Evolutionary conservation across 2,113 vertebrate species (phyloP).

Genomic region (Tichodroma muraria): DNA sequence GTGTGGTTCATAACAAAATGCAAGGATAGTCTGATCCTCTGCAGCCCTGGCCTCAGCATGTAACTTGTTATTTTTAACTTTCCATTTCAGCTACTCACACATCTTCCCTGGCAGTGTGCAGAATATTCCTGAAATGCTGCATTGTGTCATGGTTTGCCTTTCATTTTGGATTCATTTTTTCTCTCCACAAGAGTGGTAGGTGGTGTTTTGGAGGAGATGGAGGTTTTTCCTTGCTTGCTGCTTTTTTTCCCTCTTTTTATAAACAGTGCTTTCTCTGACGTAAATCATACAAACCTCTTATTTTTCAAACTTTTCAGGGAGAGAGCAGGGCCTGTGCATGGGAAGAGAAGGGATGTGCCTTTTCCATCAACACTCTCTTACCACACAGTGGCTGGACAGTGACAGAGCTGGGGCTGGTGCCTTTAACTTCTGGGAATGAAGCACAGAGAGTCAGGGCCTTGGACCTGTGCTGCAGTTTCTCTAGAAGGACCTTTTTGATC

Average conservation of each 20-base stretch:
- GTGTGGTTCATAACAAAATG: not conserved
- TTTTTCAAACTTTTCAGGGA: not conserved
- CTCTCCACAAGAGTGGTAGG: not conserved
- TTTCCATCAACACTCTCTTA: not conserved
- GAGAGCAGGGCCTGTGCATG: not conserved
- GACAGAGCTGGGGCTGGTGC: not conserved
- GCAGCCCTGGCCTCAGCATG: not conserved
- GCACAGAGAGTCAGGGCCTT: not conserved
- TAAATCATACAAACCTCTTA: not conserved
- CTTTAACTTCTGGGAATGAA: not conserved
- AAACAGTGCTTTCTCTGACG: not conserved
- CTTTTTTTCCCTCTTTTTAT: not conserved
- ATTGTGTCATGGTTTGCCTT: not conserved
- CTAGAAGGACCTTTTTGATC: not conserved
- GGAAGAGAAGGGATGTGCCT: not conserved
- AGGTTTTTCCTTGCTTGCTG: not conserved
- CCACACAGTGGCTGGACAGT: not conserved
- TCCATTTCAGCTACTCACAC: not conserved
- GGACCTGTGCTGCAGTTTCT: not conserved
- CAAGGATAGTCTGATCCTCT: not conserved
- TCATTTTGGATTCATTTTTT: not conserved
- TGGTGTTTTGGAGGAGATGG: not conserved
- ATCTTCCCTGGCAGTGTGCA: not conserved
- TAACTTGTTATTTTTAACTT: not conserved
- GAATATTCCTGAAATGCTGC: not conserved